phyloP scores from a whole-genome alignment of 2,888 invertebrate genomes.

The Plebejus melissa region DNA sequence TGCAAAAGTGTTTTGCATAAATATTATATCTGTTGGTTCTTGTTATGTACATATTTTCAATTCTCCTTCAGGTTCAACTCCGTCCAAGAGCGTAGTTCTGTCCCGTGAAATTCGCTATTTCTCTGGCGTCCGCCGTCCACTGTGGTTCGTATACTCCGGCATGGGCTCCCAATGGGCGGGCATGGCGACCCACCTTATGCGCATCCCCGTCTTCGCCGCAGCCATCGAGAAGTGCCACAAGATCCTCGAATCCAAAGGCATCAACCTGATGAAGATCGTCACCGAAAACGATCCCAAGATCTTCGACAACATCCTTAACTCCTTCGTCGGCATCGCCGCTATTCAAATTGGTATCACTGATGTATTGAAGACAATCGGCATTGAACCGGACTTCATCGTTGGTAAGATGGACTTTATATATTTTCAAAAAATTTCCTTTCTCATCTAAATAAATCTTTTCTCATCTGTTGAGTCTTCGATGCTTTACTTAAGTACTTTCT shows the following conservation, averaged over 20 bases:
- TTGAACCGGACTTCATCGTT: constrained; percentile 70
- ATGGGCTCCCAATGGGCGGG: constrained; percentile 94
- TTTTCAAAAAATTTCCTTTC: background rate
- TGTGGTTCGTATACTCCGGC: constrained; percentile 95
- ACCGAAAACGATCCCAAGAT: constrained; percentile 80
- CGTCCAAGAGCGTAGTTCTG: constrained; percentile 56
- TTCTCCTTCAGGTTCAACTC: constrained; percentile 53
- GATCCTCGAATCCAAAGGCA: constrained; percentile 80
- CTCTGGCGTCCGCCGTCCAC: constrained; percentile 82
- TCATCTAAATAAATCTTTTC: too few species aligned
- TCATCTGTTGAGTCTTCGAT: too few species aligned
- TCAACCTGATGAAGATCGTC: constrained; percentile 82
- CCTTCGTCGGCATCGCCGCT: constrained; percentile 87
- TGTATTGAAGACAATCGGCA: constrained; percentile 68
- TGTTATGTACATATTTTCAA: background rate
- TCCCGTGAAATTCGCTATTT: constrained; percentile 79
- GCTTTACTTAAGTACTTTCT: too few species aligned
- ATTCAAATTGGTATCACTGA: constrained; percentile 80
- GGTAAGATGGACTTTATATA: constrained; percentile 47
- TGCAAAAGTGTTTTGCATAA: background rate
- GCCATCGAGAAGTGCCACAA: constrained; percentile 84
- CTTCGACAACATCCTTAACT: constrained; percentile 83
- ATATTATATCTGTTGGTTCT: background rate
- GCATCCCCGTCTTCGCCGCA: constrained; percentile 84
- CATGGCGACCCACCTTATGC: constrained; percentile 88